Evolutionary conservation across 2,888 invertebrate species (phyloP), one percentile per base, ranked within the genome.

Genomic region (Tetrapedia diversipes): DNA sequence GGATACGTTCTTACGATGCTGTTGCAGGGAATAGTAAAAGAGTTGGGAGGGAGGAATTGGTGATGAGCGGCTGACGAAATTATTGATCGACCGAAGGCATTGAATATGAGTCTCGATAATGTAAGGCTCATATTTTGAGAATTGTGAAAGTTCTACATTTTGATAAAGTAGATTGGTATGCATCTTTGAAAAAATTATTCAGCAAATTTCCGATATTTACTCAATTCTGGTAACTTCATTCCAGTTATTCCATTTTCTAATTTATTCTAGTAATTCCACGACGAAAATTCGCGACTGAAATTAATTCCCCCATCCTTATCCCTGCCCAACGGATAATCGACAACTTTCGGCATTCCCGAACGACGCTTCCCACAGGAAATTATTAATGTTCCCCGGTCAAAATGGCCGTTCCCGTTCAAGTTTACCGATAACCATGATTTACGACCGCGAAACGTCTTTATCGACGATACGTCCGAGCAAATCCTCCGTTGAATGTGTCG

Each of bases 361-460:
- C 43, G n/a, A 59, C 27, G 29, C 11, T 11, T 22, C 14, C 34
- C 10, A 3, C 43, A 0, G 16, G n/a, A 59, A 71, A 61, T 68
- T 43, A 56, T 64, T 45, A 49, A 60, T 53, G 32, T 19, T 39
- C 32, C 51, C 7, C 27, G 27, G 34, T 32, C 16, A 29, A 34
- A 53, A 56, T 11, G 34, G n/a, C 61, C 37, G 39, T 76, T 68
- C 19, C 37, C 27, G 7, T 32, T 10, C 24, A 16, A 57, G 79
- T 57, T 60, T 29, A 39, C 57, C 65, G 53, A 81, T 80, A 74
- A 80, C 53, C 54, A 39, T 19, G 64, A 81, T 80, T 73, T 73
- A 80, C 22, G n/a, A 24, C 19, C 34, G 14, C 47, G 51, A 45
- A 73, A 56, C 47, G 39, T 63, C 61, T 72, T 80, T 77, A 80